These are phyloP conservation scores for Sterrhoptilus dennistouni DNA, from an alignment of 2,113 vertebrate species.

Conservation along the genomic window DNA sequence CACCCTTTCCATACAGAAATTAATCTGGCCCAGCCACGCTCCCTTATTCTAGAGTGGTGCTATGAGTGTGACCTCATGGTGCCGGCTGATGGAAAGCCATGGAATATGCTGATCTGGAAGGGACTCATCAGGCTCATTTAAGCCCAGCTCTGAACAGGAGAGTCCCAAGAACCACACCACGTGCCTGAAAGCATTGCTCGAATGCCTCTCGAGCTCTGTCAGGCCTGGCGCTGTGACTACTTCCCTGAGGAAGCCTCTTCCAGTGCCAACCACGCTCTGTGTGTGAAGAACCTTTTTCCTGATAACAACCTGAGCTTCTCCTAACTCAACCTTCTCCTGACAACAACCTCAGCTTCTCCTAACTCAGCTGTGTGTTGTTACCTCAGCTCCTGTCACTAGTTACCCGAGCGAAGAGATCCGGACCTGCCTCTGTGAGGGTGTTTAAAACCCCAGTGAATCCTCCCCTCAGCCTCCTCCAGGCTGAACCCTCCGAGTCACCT, in stretches of 20 bases:
- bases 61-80: rapidly evolving
- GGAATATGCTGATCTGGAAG: not conserved
- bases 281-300: too few relatives aligned
- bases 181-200: not conserved
- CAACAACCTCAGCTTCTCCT: not conserved
- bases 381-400: not conserved
- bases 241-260: not conserved
- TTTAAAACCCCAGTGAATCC: not conserved
- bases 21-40: rapidly evolving
- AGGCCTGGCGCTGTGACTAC: not conserved
- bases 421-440: not conserved
- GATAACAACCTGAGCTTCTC: not conserved
- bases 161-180: not conserved
- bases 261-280: not conserved
- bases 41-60: rapidly evolving
- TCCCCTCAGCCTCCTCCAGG: not conserved
- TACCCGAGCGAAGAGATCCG: not conserved
- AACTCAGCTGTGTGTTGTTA: not conserved
- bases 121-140: not conserved
- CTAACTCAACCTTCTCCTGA: not conserved
- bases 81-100: not conserved
- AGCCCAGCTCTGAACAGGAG: not conserved
- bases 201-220: not conserved
- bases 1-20: not conserved
- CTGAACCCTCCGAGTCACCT: not conserved